These are phyloP conservation scores for Bubalus kerabau DNA, from an alignment of 2,113 vertebrate genomes.

Conservation along the genomic window DNA sequence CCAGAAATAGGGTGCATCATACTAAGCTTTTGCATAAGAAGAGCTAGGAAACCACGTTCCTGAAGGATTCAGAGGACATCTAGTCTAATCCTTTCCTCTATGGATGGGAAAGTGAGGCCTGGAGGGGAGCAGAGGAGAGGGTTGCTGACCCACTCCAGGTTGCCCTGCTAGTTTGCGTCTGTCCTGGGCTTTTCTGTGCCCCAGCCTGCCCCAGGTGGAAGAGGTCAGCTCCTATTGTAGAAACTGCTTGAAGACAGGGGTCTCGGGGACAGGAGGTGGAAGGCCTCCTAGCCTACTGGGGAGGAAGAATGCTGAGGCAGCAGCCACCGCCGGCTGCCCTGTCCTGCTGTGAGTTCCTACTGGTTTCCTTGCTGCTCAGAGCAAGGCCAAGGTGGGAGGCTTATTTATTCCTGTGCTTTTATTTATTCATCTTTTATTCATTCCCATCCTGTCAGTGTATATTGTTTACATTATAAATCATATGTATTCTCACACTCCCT, in stretches of 20 bases:
- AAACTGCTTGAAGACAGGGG: background rate
- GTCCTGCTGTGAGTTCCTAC: background rate
- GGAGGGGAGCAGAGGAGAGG: background rate
- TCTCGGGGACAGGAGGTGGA: too few relatives aligned
- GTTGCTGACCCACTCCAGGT: background rate
- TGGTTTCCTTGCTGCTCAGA: background rate
- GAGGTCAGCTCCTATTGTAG: background rate
- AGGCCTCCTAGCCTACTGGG: background rate
- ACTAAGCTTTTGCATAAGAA: background rate
- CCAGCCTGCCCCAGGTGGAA: background rate
- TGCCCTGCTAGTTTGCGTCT: background rate
- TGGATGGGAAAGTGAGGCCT: background rate
- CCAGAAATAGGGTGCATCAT: background rate
- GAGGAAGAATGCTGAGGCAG: background rate
- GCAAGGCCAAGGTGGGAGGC: conserved; percentile 11
- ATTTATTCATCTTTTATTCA: conserved; percentile 69
- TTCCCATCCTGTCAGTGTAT: conserved; percentile 61
- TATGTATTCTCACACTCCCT: conserved; percentile 52
- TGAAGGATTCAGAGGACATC: background rate
- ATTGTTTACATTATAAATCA: conserved; percentile 68
- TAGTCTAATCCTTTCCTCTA: background rate
- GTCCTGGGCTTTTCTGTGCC: background rate
- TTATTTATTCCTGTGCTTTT: conserved; percentile 56
- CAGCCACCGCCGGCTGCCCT: accelerated
- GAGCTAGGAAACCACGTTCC: background rate